Evolutionary conservation across 2,888 invertebrate genomes (phyloP), one percentile per base, ranked within the genome.

Genomic region (Autographa gamma): DNA sequence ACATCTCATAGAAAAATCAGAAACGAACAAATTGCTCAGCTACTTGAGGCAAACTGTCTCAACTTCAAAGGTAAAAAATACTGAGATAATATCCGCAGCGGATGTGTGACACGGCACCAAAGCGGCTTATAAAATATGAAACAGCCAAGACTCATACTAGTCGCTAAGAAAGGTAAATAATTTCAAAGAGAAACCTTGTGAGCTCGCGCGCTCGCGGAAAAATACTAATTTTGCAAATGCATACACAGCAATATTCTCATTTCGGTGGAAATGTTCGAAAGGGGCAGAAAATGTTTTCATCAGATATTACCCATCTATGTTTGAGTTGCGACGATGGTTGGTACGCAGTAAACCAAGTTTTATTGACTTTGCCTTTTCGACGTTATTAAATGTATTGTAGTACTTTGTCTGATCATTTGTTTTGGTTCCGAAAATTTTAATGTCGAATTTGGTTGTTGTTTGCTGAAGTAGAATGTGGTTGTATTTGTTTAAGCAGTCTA

Each of bases 241-340:
- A 73, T 38, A 72, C 76, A 72, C 66, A 64, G 67, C 70, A 41
- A 73, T 77, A 68, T 76, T 61, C 65, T 56, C 72, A 73, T 71
- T 38, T 73, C 66, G 54, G 68, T 59, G 66, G 73, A 77, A 84
- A 80, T 82, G 72, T 83, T 81, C 69, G 74, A 76, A 82, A 79
- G 68, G 64, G 60, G 72, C 64, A 38, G 72, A 65, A 76, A 75
- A 81, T 78, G 73, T 77, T 85, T 81, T 81, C 79, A 76, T 82
- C 69, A 60, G 60, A 79, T 79, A 82, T 83, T 85, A 85, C 83
- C 66, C 60, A 52, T 41, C 18, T 58, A 58, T 54, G 52, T 54
- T 62, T 65, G 59, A 65, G 25, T 66, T 32, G 32, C 7, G 43
- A 54, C 16, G 16, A 25, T 19, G 25, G 14, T 19, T 48, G 56